Percentiles rank a stretch among this genome's conserved stretches.
phyloP scores from a whole-genome alignment of 2,888 invertebrate species.

The Willowsia nigromaculata region DNA sequence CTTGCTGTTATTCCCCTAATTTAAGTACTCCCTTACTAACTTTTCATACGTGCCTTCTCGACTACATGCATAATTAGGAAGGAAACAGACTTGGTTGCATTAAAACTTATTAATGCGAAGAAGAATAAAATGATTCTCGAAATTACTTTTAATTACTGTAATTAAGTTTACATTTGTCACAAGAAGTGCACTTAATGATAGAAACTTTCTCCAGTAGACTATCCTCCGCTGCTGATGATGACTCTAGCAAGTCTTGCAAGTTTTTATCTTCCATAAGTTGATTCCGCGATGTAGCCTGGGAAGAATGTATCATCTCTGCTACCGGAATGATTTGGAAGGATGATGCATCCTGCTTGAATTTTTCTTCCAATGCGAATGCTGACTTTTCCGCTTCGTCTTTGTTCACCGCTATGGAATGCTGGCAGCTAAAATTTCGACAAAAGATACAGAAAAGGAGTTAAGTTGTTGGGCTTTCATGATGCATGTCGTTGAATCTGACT shows the following conservation, averaged over 20 bases:
- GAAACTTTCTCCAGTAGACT: conserved; percentile 60
- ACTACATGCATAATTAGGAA: too few species aligned
- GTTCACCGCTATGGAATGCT: conserved; percentile 18
- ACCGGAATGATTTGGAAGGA: neutral
- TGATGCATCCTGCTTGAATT: neutral
- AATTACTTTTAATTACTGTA: conserved; percentile 74
- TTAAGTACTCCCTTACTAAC: too few species aligned
- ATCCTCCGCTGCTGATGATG: neutral
- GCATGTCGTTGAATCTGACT: neutral
- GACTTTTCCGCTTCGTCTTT: neutral
- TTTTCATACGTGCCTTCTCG: too few species aligned
- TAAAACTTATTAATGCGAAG: neutral
- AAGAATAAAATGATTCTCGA: conserved; percentile 43
- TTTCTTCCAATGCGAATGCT: neutral
- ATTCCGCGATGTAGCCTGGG: neutral
- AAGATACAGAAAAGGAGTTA: neutral
- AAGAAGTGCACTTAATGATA: conserved; percentile 75
- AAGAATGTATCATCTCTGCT: neutral
- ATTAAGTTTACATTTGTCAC: conserved; percentile 78
- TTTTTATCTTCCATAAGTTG: neutral
- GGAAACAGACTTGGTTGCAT: neutral
- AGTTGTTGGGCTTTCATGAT: neutral
- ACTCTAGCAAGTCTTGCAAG: neutral
- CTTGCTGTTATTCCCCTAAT: too few species aligned
- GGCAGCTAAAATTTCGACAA: conserved; percentile 6